Base-by-base conservation (phyloP, 2,888 invertebrate genomes). In the Balanococcus diminutus region DNA sequence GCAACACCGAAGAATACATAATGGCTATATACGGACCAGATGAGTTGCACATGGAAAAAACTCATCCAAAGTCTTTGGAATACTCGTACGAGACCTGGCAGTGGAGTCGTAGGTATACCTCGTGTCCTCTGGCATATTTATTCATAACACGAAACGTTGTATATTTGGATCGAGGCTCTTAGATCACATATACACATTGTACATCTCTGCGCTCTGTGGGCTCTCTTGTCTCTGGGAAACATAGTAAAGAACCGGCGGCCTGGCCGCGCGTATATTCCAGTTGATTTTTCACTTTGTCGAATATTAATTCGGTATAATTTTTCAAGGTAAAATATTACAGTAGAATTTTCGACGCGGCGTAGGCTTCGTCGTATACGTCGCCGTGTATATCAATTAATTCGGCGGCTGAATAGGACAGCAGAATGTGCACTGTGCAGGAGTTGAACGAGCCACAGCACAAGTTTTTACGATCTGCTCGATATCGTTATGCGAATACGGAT, bases 131-230 rank as follows among this genome's bases (percentile, higher is more conserved):
- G 56, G 56, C 5, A 56, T 56, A 42, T 42, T 56, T 56, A 56
- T 56, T 56, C 56, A 6, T 19, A 56, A 56, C 56, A 56, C 56
- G 56, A 56, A 56, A 6, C 46, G 8, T 8, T 36, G 36, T 36
- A 56, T 5, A 56, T 56, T 56, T 56, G 56, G 56, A 56, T 22
- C 22, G 56, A 22, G 22, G 22, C 56, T 56, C 56, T 56, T 56
- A 56, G 56, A 56, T 56, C 22, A 56, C 56, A 56, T 56, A 56
- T 22, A 56, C 56, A 56, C 56, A 56, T 56, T 56, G 56, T 56
- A 56, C 22, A 56, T 22, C 22, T 22, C 14, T 42, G 9, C 19
- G 22, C 22, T 2, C 3, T 4, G 42, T 16, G 9, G 22, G 9
- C 19, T 19, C n/a, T 19, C 56, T 11, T n/a, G n/a, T n/a, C n/a